Conservation (phyloP, 1,140 invertebrate genomes). For the Pseudomyrmex pallidus region DNA sequence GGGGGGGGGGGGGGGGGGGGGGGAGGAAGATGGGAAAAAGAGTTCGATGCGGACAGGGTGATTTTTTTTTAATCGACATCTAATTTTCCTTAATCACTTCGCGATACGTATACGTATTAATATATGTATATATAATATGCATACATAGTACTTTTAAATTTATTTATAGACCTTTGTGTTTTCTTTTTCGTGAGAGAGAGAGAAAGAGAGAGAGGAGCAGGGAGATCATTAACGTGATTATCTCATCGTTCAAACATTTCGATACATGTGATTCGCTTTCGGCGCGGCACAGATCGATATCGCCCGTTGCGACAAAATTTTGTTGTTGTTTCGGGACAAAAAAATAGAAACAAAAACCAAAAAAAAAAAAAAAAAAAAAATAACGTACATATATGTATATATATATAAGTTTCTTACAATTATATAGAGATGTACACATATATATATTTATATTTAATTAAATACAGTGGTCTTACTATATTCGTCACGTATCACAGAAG, state of each 20-base stretch:
- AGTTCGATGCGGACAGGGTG: constrained; percentile 48
- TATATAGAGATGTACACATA: constrained; percentile 53
- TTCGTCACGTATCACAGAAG: constrained; percentile 58
- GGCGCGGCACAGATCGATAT: constrained; percentile 30
- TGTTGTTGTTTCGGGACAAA: no score
- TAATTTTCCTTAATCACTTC: constrained; percentile 78
- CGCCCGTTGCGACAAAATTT: no score
- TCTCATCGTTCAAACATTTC: constrained; percentile 1
- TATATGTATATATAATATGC: constrained; percentile 81
- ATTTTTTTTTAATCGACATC: constrained; percentile 67
- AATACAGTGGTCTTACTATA: constrained; percentile 62
- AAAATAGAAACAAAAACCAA: no score
- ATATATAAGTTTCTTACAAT: constrained; percentile 51
- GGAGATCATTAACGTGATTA: constrained; percentile 58
- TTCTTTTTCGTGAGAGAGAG: background rate
- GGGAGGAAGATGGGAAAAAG: constrained; percentile 26
- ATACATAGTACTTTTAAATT: constrained; percentile 80
- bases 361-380: constrained; percentile 14
- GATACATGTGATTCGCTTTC: constrained; percentile 54
- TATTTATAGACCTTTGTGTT: constrained; percentile 74
- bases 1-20: no score
- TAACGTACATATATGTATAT: constrained; percentile 48
- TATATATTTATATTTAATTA: constrained; percentile 57
- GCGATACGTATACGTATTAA: constrained; percentile 81
- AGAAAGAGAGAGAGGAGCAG: constrained; percentile 36